These are phyloP conservation scores for Scotopteryx bipunctaria DNA, from an alignment of 2,888 invertebrate genomes.

Conservation along the genomic window DNA sequence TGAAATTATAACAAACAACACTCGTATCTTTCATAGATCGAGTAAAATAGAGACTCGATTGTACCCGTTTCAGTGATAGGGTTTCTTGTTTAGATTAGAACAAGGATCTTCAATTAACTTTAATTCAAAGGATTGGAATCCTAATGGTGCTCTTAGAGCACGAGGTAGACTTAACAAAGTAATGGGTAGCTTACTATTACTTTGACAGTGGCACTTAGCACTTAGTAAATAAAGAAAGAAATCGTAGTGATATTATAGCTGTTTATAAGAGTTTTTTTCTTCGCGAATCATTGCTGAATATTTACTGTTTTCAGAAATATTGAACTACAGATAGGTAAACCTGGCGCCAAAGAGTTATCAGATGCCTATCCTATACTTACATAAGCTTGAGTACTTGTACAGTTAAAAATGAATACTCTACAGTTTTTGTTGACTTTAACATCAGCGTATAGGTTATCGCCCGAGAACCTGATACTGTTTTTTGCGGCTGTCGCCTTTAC, in stretches of 20 bases:
- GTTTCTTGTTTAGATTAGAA: constrained; percentile 8
- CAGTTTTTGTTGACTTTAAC: constrained; percentile 38
- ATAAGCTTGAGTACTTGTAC: neutral
- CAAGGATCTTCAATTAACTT: constrained; percentile 7
- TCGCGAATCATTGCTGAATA: no score
- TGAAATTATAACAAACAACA: no score
- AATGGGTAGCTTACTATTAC: no score
- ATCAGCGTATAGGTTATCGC: constrained; percentile 44
- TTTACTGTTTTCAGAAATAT: no score
- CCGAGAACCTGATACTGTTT: constrained; percentile 27
- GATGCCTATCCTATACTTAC: no score
- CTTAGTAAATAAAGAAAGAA: no score
- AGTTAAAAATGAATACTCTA: constrained; percentile 9
- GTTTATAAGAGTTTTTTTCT: no score
- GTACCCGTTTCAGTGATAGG: neutral
- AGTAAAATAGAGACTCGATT: no score
- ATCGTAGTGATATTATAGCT: no score
- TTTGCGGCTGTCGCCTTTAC: constrained; percentile 7
- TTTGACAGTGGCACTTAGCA: no score
- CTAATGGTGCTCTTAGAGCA: neutral
- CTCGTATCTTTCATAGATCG: no score
- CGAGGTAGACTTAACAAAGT: neutral
- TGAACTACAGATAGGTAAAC: neutral
- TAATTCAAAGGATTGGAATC: neutral
- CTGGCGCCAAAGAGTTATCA: neutral